Evolutionary conservation across 1,140 invertebrate genomes (phyloP).

Genomic region (Sweltsa coloradensis): DNA sequence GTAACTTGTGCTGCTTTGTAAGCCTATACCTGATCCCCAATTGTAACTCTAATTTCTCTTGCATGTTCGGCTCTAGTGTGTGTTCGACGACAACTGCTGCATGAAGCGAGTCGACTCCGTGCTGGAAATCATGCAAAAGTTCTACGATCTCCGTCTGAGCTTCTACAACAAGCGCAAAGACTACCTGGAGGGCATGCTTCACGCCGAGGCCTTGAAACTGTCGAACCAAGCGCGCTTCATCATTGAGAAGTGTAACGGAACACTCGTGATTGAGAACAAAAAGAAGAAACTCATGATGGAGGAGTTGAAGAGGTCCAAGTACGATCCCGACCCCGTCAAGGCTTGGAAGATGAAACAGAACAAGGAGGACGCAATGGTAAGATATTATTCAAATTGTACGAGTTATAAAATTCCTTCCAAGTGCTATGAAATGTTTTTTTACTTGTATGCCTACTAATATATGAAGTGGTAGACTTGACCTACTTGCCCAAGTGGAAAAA

Average conservation of each 20-base stretch:
- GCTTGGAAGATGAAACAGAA: slow-evolving; percentile 75
- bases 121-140: slow-evolving; percentile 73
- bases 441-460: not conserved
- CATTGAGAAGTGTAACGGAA: slow-evolving; percentile 91
- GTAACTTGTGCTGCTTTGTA: too few relatives aligned
- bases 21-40: too few relatives aligned
- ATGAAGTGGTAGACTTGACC: not conserved
- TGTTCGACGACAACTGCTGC: slow-evolving; percentile 83
- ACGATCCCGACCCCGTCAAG: slow-evolving; percentile 87
- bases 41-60: too few relatives aligned
- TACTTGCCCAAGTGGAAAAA: not conserved
- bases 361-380: slow-evolving; percentile 30
- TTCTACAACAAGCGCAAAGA: slow-evolving; percentile 82
- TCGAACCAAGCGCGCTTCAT: slow-evolving; percentile 94
- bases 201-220: slow-evolving; percentile 83
- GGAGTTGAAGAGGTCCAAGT: slow-evolving; percentile 74
- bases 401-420: not conserved
- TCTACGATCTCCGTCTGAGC: slow-evolving; percentile 69
- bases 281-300: slow-evolving; percentile 86
- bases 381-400: slow-evolving; percentile 3
- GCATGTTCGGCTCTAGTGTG: too few relatives aligned
- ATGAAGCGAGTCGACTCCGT: slow-evolving; percentile 68
- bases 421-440: not conserved
- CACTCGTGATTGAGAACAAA: slow-evolving; percentile 86
- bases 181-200: slow-evolving; percentile 79